Base-by-base conservation (phyloP, 2,113 vertebrate genomes). In the Zapornia atra region DNA sequence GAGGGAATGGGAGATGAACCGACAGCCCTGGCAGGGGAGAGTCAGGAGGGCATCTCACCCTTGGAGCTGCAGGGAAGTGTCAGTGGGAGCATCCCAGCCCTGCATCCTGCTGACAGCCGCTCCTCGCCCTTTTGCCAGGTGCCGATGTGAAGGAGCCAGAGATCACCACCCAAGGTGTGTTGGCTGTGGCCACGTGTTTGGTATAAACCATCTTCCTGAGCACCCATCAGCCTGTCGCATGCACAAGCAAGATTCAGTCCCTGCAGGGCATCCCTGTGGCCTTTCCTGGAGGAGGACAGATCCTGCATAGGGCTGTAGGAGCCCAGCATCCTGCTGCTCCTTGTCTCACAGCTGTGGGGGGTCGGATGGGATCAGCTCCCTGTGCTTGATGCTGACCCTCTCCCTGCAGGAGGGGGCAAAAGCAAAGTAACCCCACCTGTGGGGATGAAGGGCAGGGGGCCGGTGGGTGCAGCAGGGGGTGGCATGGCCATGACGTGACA, bases 121-220 rank as follows among this genome's bases (percentile, higher is more conserved):
- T 72, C 65, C 40, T 76, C 34, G 2, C 78, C 92, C 46, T 80
- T 85, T 59, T 3, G 2, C 53, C 89, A 99, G 99, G 99, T 20
- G 97, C 94, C 0, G 95, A 98, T 0, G 98, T 98, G 76, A 98
- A 97, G 94, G 98, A 99, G 50, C 98, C 99, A 0, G 99, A 99
- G 48, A 76, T 92, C 51, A 88, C 97, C 1, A 98, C 98, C 11
- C 98, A 99, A 98, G 99, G 99, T 99, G 76, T 33, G 90, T 71
- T 73, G 44, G 12, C 59, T 42, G 0, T 0, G 11, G 34, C 33
- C 3, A 1, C 22, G 48, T 28, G 38, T 64, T 50, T 1, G 0
- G 44, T 4, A 3, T 5, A 10, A 14, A 34, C 20, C 6, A 0
- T 76, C 59, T 25, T 86, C 22, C n/a, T 1, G 3, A 46, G 22